phyloP scores from a whole-genome alignment of 2,888 invertebrate genomes.

The Furcula furcula region DNA sequence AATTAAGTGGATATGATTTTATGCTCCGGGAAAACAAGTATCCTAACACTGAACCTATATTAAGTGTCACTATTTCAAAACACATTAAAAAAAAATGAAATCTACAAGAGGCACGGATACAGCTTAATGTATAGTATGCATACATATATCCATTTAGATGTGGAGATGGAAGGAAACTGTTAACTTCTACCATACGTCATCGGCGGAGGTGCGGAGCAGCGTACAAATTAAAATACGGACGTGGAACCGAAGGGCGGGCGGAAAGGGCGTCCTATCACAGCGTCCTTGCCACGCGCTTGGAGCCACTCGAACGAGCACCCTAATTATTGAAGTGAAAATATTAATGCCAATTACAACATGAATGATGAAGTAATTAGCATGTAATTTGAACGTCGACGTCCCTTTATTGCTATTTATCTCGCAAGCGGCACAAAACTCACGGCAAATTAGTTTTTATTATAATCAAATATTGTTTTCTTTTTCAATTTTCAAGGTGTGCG shows the following conservation, averaged over 20 bases:
- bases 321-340: slow-evolving; percentile 28
- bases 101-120: no score
- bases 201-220: slow-evolving; percentile 11
- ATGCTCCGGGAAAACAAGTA: no score
- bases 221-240: slow-evolving; percentile 21
- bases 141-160: no score
- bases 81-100: no score
- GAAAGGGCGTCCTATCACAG: slow-evolving; percentile 3
- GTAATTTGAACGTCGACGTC: slow-evolving; percentile 9
- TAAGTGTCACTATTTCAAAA: no score
- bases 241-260: slow-evolving; percentile 9
- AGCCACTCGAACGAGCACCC: slow-evolving; percentile 13
- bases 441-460: background rate
- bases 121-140: no score
- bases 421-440: slow-evolving; percentile 8
- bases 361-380: slow-evolving; percentile 22
- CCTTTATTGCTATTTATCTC: slow-evolving; percentile 13
- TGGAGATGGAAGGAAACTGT: slow-evolving; percentile 9
- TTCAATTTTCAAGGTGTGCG: no score
- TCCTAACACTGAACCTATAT: no score
- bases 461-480: no score
- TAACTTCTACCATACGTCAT: slow-evolving; percentile 20
- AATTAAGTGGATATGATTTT: no score
- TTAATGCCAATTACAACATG: slow-evolving; percentile 27
- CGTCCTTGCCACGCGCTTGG: slow-evolving; percentile 5